Percentiles rank a stretch among this genome's conserved stretches.
Evolutionary conservation across 2,888 invertebrate genomes (phyloP).

Genomic region (Nasonia oneida): DNA sequence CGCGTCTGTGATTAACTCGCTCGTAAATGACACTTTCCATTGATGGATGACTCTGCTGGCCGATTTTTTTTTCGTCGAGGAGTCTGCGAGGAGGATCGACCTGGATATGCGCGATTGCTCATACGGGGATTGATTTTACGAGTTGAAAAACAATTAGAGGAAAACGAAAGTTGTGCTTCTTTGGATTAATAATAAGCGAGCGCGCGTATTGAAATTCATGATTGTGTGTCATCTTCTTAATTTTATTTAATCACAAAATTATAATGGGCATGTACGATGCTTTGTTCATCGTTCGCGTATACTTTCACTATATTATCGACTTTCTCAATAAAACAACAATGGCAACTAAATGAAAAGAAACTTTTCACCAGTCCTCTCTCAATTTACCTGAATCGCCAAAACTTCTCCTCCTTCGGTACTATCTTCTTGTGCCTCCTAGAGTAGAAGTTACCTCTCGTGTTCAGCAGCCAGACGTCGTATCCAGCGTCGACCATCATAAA

Average conservation of each 20-base stretch:
- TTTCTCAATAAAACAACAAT: constrained; percentile 5
- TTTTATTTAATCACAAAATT: neutral
- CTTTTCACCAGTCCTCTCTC: neutral
- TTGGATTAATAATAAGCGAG: neutral
- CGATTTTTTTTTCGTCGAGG: neutral
- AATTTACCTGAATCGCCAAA: constrained; percentile 69
- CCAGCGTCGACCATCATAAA: constrained; percentile 67
- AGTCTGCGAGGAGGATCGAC: neutral
- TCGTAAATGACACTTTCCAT: constrained; percentile 1
- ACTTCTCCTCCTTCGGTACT: constrained; percentile 63
- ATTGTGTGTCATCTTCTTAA: neutral
- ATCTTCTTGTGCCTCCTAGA: constrained; percentile 65
- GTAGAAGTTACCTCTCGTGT: constrained; percentile 68
- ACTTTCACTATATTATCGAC: neutral
- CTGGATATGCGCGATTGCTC: neutral
- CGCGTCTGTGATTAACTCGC: neutral
- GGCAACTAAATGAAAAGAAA: neutral
- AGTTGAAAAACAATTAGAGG: neutral
- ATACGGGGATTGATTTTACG: neutral
- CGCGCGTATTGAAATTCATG: neutral
- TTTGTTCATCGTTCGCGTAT: neutral
- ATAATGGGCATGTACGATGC: neutral
- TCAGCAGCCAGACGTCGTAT: constrained; percentile 69
- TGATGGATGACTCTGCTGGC: neutral
- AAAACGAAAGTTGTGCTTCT: constrained; percentile 17